Conservation (phyloP, 2,888 invertebrate genomes). For the Eupithecia insigniata region DNA sequence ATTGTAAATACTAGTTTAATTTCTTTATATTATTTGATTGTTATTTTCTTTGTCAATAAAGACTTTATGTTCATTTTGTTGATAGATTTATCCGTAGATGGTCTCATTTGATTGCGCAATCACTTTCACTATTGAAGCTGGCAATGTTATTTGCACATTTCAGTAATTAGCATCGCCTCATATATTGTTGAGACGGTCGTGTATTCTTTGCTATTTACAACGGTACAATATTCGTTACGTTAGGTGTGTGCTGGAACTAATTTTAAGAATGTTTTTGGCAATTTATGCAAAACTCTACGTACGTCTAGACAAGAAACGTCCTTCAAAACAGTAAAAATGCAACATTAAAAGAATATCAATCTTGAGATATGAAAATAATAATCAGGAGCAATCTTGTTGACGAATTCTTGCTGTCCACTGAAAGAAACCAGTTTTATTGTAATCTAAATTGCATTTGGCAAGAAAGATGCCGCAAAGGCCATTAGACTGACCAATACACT, state of each 20-base stretch:
- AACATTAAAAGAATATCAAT: neutral
- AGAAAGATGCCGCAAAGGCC: conserved; percentile 20
- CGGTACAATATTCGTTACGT: conserved; percentile 33
- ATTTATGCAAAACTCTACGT: neutral
- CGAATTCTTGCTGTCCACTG: conserved; percentile 17
- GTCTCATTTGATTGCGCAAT: conserved; percentile 64
- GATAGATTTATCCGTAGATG: conserved; percentile 38
- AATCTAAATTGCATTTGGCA: conserved; percentile 17
- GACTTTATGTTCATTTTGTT: no score
- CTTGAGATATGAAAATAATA: conserved; percentile 12
- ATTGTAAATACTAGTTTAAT: no score
- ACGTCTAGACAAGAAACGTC: conserved; percentile 7
- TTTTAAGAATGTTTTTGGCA: neutral
- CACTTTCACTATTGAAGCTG: conserved; percentile 66
- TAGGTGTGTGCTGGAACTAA: conserved; percentile 24
- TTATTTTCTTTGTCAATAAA: no score
- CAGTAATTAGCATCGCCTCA: conserved; percentile 73
- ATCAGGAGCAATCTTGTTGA: conserved; percentile 20
- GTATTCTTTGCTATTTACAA: conserved; percentile 59
- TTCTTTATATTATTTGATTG: no score
- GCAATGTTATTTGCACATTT: conserved; percentile 61
- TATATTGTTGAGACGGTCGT: conserved; percentile 54
- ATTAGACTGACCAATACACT: conserved; percentile 23
- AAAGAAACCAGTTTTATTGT: conserved; percentile 23
- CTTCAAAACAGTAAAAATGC: neutral